These are phyloP conservation scores for Patella vulgata DNA, from an alignment of 1,140 invertebrate genomes.

Conservation along the genomic window DNA sequence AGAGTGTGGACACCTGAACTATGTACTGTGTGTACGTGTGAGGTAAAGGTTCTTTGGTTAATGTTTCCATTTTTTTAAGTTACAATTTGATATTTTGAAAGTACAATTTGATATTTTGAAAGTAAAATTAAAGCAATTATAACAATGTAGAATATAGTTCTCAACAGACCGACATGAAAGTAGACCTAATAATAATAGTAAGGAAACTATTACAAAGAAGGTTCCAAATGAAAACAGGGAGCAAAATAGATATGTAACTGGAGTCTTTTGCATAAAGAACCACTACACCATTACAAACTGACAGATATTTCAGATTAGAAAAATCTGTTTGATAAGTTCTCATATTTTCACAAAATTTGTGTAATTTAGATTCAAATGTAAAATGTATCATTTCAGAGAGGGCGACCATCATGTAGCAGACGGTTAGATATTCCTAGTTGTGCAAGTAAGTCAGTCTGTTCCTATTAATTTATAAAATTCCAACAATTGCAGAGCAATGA, in stretches of 20 bases:
- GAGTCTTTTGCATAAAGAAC: no score
- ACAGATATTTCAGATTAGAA: no score
- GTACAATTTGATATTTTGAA: no score
- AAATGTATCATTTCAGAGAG: slow-evolving; percentile 22
- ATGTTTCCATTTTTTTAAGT: neutral
- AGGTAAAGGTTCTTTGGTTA: slow-evolving; percentile 35
- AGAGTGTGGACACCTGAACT: slow-evolving; percentile 52
- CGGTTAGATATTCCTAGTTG: slow-evolving; percentile 30
- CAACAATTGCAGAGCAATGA: neutral
- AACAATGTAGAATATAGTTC: no score
- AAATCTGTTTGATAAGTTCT: no score
- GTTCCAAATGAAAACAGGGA: no score
- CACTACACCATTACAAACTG: no score
- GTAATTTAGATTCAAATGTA: no score
- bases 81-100: neutral
- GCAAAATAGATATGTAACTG: no score
- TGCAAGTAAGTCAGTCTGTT: slow-evolving; percentile 14
- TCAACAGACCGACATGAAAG: neutral
- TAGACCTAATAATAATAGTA: neutral
- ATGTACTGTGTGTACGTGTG: slow-evolving; percentile 55
- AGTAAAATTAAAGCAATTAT: no score
- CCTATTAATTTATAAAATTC: slow-evolving; percentile 1
- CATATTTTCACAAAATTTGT: no score
- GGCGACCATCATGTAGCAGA: slow-evolving; percentile 18
- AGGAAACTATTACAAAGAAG: neutral